These are phyloP conservation scores for Prietella phreatophila DNA, from an alignment of 2,113 vertebrate genomes.

Conservation along the genomic window DNA sequence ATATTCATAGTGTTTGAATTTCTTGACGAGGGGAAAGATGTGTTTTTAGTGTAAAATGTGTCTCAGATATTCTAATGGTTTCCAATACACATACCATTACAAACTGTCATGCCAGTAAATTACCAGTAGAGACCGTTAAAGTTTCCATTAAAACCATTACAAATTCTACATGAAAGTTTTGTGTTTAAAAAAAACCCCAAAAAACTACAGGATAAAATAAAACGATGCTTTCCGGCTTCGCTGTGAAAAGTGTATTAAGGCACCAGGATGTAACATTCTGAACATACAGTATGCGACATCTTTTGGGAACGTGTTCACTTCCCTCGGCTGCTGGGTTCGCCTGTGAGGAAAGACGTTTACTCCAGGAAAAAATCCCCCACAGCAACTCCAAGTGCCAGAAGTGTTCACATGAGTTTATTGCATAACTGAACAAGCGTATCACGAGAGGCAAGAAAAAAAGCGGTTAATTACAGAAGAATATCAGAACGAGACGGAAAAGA, in stretches of 20 bases:
- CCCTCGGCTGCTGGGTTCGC: not conserved
- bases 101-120: too few species aligned
- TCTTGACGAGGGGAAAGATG: not conserved
- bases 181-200: not conserved
- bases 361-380: not conserved
- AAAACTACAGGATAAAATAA: not conserved
- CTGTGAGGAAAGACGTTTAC: not conserved
- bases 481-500: not conserved
- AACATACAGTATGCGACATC: not conserved
- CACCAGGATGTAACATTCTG: not conserved
- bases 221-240: not conserved
- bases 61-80: not conserved
- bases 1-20: not conserved
- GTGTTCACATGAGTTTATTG: constrained; percentile 8
- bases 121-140: too few species aligned
- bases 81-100: too few species aligned
- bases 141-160: too few species aligned
- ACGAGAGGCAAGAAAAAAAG: not conserved
- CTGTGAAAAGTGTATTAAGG: not conserved
- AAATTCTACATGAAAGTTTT: not conserved
- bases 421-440: not conserved
- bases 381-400: not conserved
- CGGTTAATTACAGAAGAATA: not conserved
- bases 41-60: not conserved
- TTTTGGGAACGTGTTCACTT: not conserved